phyloP scores from a whole-genome alignment of 2,797 vertebrate genomes.

The Sebastes taczanowskii region DNA sequence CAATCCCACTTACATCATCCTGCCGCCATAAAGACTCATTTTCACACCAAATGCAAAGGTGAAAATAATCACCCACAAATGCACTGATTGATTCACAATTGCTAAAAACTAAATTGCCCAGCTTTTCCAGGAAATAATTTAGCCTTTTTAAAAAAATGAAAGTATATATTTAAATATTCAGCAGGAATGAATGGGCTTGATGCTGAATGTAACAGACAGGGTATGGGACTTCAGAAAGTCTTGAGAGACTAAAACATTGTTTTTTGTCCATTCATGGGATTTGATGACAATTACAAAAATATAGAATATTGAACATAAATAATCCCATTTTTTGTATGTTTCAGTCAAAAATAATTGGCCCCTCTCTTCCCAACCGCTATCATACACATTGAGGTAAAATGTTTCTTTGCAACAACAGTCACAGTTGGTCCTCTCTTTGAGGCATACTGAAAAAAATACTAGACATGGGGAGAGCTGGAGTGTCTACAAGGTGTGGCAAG shows the following conservation, averaged over 20 bases:
- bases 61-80: neutral
- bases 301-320: neutral
- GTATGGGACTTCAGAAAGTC: neutral
- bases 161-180: neutral
- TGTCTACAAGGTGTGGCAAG: neutral
- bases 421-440: neutral
- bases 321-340: neutral
- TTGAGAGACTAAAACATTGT: neutral
- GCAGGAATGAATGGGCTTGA: neutral
- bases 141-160: too few species aligned
- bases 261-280: neutral
- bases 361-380: neutral
- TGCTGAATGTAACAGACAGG: neutral
- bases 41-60: neutral
- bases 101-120: neutral
- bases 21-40: neutral
- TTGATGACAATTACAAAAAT: neutral
- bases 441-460: too few species aligned
- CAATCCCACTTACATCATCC: neutral
- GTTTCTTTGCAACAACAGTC: neutral
- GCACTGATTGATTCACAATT: neutral
- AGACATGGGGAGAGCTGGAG: neutral
- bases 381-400: neutral
- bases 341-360: too few species aligned
- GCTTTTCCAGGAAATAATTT: neutral